Evolutionary conservation across 2,113 vertebrate species (phyloP).

Genomic region (Seriola dumerili): DNA sequence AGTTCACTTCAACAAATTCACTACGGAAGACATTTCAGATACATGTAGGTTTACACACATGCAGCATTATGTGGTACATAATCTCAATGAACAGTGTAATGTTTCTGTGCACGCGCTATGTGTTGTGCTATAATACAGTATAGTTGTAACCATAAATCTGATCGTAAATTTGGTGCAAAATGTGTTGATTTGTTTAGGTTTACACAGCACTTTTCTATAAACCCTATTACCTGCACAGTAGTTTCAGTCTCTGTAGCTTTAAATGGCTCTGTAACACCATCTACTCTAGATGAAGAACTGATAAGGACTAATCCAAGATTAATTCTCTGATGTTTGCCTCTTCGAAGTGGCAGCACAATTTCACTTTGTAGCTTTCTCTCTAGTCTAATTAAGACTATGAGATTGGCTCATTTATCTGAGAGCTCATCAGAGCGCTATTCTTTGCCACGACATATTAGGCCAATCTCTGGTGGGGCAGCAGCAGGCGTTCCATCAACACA

Average conservation of each 20-base stretch:
- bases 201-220: neutral
- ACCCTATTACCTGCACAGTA: neutral
- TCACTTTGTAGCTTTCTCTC: conserved; percentile 62
- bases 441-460: conserved; percentile 91
- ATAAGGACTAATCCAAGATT: conserved; percentile 58
- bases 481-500: conserved; percentile 66
- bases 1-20: neutral
- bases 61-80: neutral
- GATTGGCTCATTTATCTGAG: conserved; percentile 89
- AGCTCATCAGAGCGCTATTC: conserved; percentile 91
- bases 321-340: conserved; percentile 56
- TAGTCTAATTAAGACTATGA: conserved; percentile 85
- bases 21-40: neutral
- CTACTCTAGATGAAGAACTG: conserved; percentile 38
- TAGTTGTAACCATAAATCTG: neutral
- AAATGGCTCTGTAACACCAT: neutral
- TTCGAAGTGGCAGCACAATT: conserved; percentile 31
- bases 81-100: neutral
- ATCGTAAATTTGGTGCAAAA: neutral
- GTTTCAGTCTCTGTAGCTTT: conserved; percentile 23
- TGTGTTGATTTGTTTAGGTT: neutral
- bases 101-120: neutral
- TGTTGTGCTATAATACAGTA: neutral
- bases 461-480: conserved; percentile 87
- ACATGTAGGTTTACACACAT: too few relatives aligned